Evolutionary conservation across 2,113 vertebrate genomes (phyloP).

Genomic region (Entosphenus tridentatus): DNA sequence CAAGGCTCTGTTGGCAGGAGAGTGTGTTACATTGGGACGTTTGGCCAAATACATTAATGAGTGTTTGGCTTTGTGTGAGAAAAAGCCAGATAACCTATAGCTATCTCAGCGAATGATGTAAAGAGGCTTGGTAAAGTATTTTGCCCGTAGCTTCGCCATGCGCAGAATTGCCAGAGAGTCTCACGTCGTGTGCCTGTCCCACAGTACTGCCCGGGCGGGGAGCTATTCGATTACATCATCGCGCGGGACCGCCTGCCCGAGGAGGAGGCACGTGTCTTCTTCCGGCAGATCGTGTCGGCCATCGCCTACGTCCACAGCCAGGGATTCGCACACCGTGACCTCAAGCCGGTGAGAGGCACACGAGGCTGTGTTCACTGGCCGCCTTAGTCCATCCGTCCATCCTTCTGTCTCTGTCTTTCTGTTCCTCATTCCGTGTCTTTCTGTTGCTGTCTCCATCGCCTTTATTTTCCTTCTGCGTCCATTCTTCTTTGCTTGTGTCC

Average conservation of each 20-base stretch:
- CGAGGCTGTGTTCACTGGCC: too few relatives aligned
- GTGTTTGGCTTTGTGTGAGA: too few relatives aligned
- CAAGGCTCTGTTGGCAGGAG: too few relatives aligned
- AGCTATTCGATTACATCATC: slow-evolving; percentile 83
- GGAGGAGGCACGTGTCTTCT: slow-evolving; percentile 60
- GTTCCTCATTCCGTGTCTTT: neutral
- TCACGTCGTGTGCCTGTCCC: slow-evolving; percentile 2
- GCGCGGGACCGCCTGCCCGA: slow-evolving; percentile 63
- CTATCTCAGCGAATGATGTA: too few relatives aligned
- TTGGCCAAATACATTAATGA: too few relatives aligned
- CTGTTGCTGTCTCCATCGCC: neutral
- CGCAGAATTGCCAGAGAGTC: neutral
- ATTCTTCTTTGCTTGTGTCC: neutral
- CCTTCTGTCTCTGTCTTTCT: too few relatives aligned
- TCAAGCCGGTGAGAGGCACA: slow-evolving; percentile 47
- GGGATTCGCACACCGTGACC: slow-evolving; percentile 76
- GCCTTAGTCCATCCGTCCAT: too few relatives aligned
- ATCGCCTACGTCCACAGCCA: slow-evolving; percentile 69
- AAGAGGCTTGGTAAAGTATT: neutral
- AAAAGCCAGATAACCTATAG: too few relatives aligned
- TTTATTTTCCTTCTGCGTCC: neutral
- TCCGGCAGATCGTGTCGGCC: slow-evolving; percentile 71
- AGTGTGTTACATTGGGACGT: too few relatives aligned
- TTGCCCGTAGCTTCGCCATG: neutral
- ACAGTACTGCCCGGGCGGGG: slow-evolving; percentile 80